Evolutionary conservation across 1,140 invertebrate genomes (phyloP).

Genomic region (Camponotus pennsylvanicus): DNA sequence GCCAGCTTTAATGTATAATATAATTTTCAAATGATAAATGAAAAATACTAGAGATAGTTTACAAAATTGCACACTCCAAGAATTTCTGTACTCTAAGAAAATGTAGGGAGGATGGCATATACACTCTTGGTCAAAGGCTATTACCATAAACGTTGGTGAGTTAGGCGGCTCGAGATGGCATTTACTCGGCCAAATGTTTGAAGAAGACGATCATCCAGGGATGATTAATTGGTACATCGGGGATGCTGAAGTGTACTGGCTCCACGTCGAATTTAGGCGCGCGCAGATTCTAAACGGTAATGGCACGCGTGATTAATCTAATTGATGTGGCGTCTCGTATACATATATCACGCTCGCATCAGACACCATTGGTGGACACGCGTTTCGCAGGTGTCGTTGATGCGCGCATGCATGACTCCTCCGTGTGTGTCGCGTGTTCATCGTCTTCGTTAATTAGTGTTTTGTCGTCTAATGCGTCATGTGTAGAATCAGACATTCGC

Average conservation of each 20-base stretch:
- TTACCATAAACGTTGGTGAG: constrained; percentile 15
- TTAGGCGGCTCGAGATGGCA: neutral
- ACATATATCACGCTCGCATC: constrained; percentile 41
- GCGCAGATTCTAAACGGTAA: constrained; percentile 64
- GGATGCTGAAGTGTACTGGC: constrained; percentile 27
- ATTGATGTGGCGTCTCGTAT: constrained; percentile 75
- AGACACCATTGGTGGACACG: constrained; percentile 65
- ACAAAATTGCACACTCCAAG: neutral
- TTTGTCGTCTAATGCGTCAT: constrained; percentile 64
- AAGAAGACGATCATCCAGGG: constrained; percentile 52
- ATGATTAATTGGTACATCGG: constrained; percentile 66
- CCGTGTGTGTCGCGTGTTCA: constrained; percentile 61
- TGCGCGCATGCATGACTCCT: constrained; percentile 64
- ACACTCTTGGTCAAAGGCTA: constrained; percentile 9
- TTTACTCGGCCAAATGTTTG: neutral
- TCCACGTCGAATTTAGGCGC: constrained; percentile 41
- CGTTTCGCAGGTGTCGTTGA: constrained; percentile 73
- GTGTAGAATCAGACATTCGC: neutral
- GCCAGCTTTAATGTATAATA: neutral
- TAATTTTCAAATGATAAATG: constrained; percentile 19
- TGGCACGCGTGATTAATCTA: constrained; percentile 78
- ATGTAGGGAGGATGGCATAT: neutral
- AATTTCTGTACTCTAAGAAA: neutral
- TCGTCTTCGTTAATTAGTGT: constrained; percentile 78
- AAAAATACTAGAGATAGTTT: neutral